These are phyloP conservation scores for Cotesia glomerata DNA, from an alignment of 1,140 invertebrate species.

Conservation along the genomic window DNA sequence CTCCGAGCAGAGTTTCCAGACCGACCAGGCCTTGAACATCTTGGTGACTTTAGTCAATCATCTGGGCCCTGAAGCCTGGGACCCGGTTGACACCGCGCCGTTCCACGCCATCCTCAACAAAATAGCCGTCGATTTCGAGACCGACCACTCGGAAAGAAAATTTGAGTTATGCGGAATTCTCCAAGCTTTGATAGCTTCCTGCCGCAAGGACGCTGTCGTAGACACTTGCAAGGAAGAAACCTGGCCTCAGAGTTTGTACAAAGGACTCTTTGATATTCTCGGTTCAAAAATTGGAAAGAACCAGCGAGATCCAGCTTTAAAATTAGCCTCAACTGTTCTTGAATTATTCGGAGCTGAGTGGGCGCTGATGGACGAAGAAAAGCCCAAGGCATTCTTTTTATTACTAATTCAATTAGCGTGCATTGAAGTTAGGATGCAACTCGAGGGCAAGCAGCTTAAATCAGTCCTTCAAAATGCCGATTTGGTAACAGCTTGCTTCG, in stretches of 20 bases:
- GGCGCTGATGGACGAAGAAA: constrained; percentile 78
- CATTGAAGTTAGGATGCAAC: constrained; percentile 90
- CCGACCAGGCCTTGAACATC: constrained; percentile 82
- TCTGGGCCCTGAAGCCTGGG: constrained; percentile 77
- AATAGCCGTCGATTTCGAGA: constrained; percentile 85
- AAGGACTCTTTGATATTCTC: constrained; percentile 80
- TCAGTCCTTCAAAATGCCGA: constrained; percentile 77
- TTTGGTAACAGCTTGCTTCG: constrained; percentile 82
- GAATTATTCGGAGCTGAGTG: constrained; percentile 85
- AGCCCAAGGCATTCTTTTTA: constrained; percentile 81
- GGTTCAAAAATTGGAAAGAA: constrained; percentile 85
- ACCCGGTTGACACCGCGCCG: constrained; percentile 70
- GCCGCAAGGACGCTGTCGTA: constrained; percentile 69
- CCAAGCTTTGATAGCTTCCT: constrained; percentile 76
- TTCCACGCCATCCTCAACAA: constrained; percentile 85
- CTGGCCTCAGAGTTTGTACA: constrained; percentile 80
- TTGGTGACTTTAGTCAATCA: constrained; percentile 74
- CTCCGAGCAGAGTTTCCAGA: constrained; percentile 83
- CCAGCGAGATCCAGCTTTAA: constrained; percentile 86
- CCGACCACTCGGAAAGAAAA: constrained; percentile 84
- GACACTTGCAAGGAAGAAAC: constrained; percentile 71
- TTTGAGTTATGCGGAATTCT: constrained; percentile 83
- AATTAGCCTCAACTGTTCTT: constrained; percentile 79
- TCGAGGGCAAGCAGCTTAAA: constrained; percentile 85
- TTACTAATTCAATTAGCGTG: constrained; percentile 84